Conservation (phyloP, 2,113 vertebrate genomes). For the Elaphurus davidianus region DNA sequence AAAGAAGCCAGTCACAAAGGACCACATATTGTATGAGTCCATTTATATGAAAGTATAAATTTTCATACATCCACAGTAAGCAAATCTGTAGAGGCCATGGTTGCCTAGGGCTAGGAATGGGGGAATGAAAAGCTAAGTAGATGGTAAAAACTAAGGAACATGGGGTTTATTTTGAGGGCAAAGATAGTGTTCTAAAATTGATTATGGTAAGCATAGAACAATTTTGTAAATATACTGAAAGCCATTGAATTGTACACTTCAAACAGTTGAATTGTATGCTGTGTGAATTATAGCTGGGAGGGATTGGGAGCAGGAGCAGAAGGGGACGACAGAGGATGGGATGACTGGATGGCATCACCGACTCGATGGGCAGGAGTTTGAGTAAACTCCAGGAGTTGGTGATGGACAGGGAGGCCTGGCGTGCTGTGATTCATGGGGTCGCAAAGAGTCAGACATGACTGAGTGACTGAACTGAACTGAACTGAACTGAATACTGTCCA, state of each 20-base stretch:
- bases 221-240: conserved; percentile 10
- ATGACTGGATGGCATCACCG: too few species aligned
- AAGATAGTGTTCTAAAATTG: not conserved
- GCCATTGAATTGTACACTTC: not conserved
- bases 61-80: not conserved
- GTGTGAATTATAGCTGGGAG: not conserved
- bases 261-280: not conserved
- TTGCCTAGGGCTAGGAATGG: not conserved
- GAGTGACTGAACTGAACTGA: too few species aligned
- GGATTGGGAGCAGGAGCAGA: too few species aligned
- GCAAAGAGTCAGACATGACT: too few species aligned
- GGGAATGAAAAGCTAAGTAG: not conserved
- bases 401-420: too few species aligned
- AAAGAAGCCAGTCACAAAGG: not conserved
- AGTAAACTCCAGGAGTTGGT: too few species aligned
- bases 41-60: not conserved
- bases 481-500: not conserved
- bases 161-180: not conserved
- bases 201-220: not conserved
- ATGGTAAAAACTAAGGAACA: not conserved
- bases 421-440: too few species aligned
- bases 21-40: not conserved
- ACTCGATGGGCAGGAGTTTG: too few species aligned
- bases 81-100: not conserved
- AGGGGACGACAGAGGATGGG: too few species aligned